Evolutionary conservation across 2,888 invertebrate species (phyloP).

Genomic region (Epistrophella euchroma): DNA sequence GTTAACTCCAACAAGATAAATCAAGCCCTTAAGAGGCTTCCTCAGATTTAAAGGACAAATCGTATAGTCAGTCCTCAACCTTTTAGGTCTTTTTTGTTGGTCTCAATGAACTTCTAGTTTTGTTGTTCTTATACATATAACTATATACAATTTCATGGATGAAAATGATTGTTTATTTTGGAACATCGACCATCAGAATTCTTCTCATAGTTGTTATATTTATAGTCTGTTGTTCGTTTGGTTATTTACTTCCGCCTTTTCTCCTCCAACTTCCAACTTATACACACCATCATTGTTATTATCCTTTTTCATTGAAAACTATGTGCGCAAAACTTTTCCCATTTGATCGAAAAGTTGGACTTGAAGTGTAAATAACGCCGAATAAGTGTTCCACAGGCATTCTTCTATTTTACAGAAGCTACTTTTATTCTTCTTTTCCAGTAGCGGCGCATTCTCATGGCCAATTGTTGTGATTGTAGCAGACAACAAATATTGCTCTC

Average conservation of each 20-base stretch:
- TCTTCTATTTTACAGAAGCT: slow-evolving; percentile 1
- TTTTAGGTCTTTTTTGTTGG: not conserved
- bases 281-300: not conserved
- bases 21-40: not conserved
- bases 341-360: slow-evolving; percentile 73
- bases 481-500: slow-evolving; percentile 39
- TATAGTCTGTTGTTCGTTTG: slow-evolving; percentile 43
- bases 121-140: slow-evolving; percentile 62
- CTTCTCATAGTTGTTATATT: slow-evolving; percentile 50
- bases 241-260: slow-evolving; percentile 35
- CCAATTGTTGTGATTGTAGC: slow-evolving; percentile 49
- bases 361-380: slow-evolving; percentile 70
- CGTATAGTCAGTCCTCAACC: not conserved
- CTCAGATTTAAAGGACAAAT: not conserved
- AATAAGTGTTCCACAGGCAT: slow-evolving; percentile 23
- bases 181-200: slow-evolving; percentile 47
- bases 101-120: slow-evolving; percentile 53
- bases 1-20: slow-evolving; percentile 1
- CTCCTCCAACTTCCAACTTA: not conserved
- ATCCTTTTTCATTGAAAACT: slow-evolving; percentile 35
- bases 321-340: slow-evolving; percentile 68
- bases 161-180: slow-evolving; percentile 68
- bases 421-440: not conserved
- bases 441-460: not conserved
- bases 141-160: slow-evolving; percentile 57